Evolutionary conservation across 1,140 invertebrate species (phyloP), one percentile per base, ranked within the genome.

Genomic region (Formica selysi): DNA sequence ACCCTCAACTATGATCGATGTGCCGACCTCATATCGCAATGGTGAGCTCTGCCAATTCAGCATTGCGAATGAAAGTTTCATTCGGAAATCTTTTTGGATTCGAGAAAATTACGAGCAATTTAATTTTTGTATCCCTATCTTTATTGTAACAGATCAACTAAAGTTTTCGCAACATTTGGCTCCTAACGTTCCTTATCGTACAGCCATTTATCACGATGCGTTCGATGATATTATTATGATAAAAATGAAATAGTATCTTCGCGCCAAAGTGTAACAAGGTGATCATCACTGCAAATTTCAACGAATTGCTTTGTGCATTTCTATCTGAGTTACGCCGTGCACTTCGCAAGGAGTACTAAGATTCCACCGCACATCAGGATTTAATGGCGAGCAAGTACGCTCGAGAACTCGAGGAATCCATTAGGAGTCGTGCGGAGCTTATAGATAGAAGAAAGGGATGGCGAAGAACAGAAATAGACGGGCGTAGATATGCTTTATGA

Each of bases 1-100:
- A 67, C 73, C 51, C 62, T 87, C 61, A 29, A 67, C 61, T 81
- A 76, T 87, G 80, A 87, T 87, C 86, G 86, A 87, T 87, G 70
- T 74, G 73, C 54, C 70, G 73, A 48, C 70, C 70, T 85, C 61
- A 57, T 85, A 84, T 87, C 80, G 68, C 13, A 61, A 16, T 54
- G 38, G 13, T 36, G 13, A 62, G 48, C 19, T 16, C n/a, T 61
- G 54, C 38, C n/a, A n/a, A 48, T 61, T 73, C 38, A 83, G 57
- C 64, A 59, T 54, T 79, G 44, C 64, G 38, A 36, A 41, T 26
- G 19, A 1, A 48, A 74, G 54, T 62, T 83, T 62, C 8, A 62
- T 44, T 71, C 38, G n/a, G n/a, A 5, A 59, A 71, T 57, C 13
- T 70, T 80, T 76, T 32, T 36, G 19, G 29, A 32, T 73, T 1